Percentiles rank a stretch among this genome's conserved stretches.
Conservation (phyloP, 23 tunicate species). For the Halocynthia aurantium region DNA sequence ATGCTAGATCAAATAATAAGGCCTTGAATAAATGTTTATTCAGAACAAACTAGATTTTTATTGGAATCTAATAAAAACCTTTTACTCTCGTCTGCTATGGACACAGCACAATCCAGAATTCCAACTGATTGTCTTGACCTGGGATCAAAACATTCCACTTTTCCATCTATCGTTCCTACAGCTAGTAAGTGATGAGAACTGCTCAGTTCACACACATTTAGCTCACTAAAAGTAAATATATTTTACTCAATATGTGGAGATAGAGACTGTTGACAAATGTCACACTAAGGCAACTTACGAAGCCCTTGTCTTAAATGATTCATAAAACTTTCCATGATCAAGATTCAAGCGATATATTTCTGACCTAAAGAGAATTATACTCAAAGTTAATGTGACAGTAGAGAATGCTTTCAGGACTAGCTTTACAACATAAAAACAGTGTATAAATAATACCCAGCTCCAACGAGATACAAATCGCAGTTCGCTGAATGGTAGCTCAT, state of each 20-base stretch:
- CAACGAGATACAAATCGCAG: slow-evolving; percentile 89
- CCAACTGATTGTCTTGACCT: slow-evolving; percentile 60
- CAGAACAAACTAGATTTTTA: neutral
- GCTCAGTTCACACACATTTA: slow-evolving; percentile 31
- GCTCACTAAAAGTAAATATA: slow-evolving; percentile 19
- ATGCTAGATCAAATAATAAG: neutral
- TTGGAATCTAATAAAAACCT: neutral
- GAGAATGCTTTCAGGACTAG: no score
- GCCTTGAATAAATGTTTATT: no score
- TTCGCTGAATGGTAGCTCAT: slow-evolving; percentile 71
- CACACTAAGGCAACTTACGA: slow-evolving; percentile 2
- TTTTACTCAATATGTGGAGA: neutral
- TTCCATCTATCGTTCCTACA: slow-evolving; percentile 71
- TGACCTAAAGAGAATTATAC: slow-evolving; percentile 30
- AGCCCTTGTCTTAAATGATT: slow-evolving; percentile 52
- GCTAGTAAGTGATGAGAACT: slow-evolving; percentile 62
- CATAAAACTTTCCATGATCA: slow-evolving; percentile 71
- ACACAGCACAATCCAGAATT: slow-evolving; percentile 39
- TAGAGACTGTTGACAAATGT: neutral
- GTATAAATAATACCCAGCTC: slow-evolving; percentile 45
- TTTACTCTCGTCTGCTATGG: slow-evolving; percentile 3
- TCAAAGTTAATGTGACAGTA: neutral
- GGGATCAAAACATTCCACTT: slow-evolving; percentile 95
- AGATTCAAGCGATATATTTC: slow-evolving; percentile 81
- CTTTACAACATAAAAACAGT: neutral